Percentiles rank a stretch among this genome's conserved stretches.
phyloP scores from a whole-genome alignment of 1,140 invertebrate genomes.

The Hylaeus anthracinus region DNA sequence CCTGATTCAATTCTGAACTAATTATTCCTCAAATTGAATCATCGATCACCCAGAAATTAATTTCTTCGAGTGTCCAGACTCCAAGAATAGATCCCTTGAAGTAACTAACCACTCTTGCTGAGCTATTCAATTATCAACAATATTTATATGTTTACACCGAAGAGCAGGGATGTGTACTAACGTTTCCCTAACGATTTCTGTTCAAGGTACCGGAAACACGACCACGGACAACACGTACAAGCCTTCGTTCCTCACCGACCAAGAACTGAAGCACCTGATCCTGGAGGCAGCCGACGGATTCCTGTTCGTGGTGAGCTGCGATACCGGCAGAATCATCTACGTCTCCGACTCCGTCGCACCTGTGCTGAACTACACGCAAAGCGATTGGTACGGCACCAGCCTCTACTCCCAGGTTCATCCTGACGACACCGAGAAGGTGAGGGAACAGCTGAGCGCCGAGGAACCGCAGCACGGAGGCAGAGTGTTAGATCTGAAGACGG shows the following conservation, averaged over 20 bases:
- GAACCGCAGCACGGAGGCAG: constrained; percentile 97
- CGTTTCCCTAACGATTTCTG: constrained; percentile 29
- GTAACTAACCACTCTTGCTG: too few relatives aligned
- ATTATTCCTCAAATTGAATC: too few relatives aligned
- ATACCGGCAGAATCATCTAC: constrained; percentile 97
- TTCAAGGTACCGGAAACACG: constrained; percentile 95
- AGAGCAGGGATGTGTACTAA: too few relatives aligned
- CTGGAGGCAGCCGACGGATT: constrained; percentile 99
- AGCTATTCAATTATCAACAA: too few relatives aligned
- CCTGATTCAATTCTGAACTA: too few relatives aligned
- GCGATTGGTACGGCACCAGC: constrained; percentile 98
- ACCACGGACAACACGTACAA: constrained; percentile 97
- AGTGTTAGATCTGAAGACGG: constrained; percentile 97
- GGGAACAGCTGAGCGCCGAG: constrained; percentile 98
- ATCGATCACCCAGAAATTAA: too few relatives aligned
- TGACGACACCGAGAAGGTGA: constrained; percentile 98
- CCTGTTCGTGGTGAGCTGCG: constrained; percentile 98
- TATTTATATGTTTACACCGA: too few relatives aligned
- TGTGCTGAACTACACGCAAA: constrained; percentile 97
- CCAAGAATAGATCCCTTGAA: too few relatives aligned
- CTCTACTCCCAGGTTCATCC: constrained; percentile 98
- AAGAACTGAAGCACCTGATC: constrained; percentile 99
- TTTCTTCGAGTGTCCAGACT: too few relatives aligned
- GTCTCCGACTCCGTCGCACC: constrained; percentile 99
- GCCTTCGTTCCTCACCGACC: constrained; percentile 99